Evolutionary conservation across 1,140 invertebrate genomes (phyloP), one percentile per base, ranked within the genome.

Genomic region (Pseudomyrmex gracilis): DNA sequence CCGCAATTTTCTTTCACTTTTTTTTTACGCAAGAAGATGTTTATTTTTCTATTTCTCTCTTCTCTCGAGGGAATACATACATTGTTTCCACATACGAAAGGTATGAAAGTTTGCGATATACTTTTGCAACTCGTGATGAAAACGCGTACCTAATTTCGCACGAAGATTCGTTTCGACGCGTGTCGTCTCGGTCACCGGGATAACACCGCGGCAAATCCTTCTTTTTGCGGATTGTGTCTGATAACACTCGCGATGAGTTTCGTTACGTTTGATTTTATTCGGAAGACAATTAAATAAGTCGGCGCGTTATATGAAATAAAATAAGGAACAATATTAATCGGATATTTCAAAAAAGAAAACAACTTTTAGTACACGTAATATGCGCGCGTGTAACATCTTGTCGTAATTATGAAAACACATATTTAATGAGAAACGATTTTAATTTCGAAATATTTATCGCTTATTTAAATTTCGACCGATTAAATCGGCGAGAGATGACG

Each of bases 61-160:
- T 83, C 43, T 24, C 15, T 9, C 1, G 49, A 76, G 80, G n/a
- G n/a, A n/a, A n/a, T n/a, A n/a, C n/a, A 83, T 77, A 64, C 77
- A 66, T 76, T 47, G 71, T 77, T 64, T 83, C 49, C 57, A 43
- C 57, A 43, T n/a, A 8, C 61, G 61, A 60, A 8, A 17, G 2
- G 9, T 76, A 45, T 67, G 61, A 77, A 77, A 67, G n/a, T 47
- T 34, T 47, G 34, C 34, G 61, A 45, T 55, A 20, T 67, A 53
- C 60, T 9, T 9, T 9, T 9, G 34, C 55, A 12, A 24, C 3
- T 8, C 34, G 61, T 55, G 61, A 17, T 67, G 47, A 17, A 77
- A 34, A 64, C 61, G 49, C 67, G 61, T 77, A n/a, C n/a, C n/a
- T n/a, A 77, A 77, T 67, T 77, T 77, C 61, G 61, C 73, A 67